Evolutionary conservation across 2,113 vertebrate species (phyloP), one percentile per base, ranked within the genome.

Genomic region (Pomatostomus ruficeps): DNA sequence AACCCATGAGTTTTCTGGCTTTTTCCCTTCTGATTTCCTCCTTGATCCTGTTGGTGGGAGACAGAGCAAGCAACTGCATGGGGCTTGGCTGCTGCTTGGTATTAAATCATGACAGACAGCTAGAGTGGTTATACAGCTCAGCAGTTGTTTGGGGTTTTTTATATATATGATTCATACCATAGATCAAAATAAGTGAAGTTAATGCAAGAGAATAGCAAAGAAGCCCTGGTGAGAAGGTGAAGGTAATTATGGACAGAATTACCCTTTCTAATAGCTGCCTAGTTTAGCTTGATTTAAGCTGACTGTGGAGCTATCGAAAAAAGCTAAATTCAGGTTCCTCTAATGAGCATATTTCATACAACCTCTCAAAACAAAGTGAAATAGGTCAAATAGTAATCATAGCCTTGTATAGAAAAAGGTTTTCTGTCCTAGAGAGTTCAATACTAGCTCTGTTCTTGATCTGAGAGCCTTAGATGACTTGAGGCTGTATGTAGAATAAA

Each of bases 401-500:
- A 73, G 45, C 24, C 67, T 68, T 86, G 26, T 67, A 80, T 15
- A 62, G 46, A 92, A 89, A 84, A 88, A 58, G 65, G 40, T 20
- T 85, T 83, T 84, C 79, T 74, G 26, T 92, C 67, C 83, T 84
- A 73, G 54, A 76, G 51, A 70, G 79, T 86, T 92, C 67, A 90
- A 55, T 63, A 84, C 35, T 61, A 62, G 11, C 43, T 90, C 62
- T 92, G 29, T 77, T 93, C 86, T 82, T 85, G 67, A 76, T 93
- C 66, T 88, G 33, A 70, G 59, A 49, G 55, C 59, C 46, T 84
- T 76, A 68, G 33, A 72, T 76, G 59, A 80, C 82, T 90, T 74
- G 85, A 85, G 89, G 85, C 51, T 84, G 31, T 89, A 74, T 84
- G 26, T 71, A 93, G 75, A 66, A 85, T 93, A 96, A 91, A 79